Percentiles rank a stretch among this genome's conserved stretches.
Evolutionary conservation across 2,888 invertebrate species (phyloP).

Genomic region (Auanema freiburgensis): DNA sequence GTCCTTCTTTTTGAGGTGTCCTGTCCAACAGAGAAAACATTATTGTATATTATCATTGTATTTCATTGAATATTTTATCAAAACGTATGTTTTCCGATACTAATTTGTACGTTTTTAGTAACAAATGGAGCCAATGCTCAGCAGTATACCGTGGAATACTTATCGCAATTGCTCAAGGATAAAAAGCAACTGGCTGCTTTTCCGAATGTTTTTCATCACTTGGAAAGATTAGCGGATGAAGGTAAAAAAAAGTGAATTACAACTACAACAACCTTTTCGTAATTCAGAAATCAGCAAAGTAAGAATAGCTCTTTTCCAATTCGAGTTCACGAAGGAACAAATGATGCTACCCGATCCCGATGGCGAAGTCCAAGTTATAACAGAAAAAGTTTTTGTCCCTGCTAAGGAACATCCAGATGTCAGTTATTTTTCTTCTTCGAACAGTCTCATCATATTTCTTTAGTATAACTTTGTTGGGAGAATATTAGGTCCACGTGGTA

Average conservation of each 20-base stretch:
- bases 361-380: conserved; percentile 78
- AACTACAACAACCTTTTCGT: neutral
- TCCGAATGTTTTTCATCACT: conserved; percentile 98
- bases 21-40: too few relatives aligned
- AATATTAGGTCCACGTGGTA: conserved; percentile 97
- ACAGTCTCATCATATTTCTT: conserved; percentile 66
- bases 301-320: conserved; percentile 95
- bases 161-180: conserved; percentile 99
- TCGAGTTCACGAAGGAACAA: conserved; percentile 83
- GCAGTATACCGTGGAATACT: conserved; percentile 90
- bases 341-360: conserved; percentile 58
- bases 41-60: neutral
- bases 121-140: conserved; percentile 19
- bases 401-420: conserved; percentile 99
- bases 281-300: conserved; percentile 93
- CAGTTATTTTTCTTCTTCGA: conserved; percentile 68
- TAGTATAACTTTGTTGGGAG: conserved; percentile 99
- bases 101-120: neutral
- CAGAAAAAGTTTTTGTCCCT: conserved; percentile 99
- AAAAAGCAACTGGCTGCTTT: conserved; percentile 99
- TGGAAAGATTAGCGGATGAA: conserved; percentile 97
- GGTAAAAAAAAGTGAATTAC: conserved; percentile 71
- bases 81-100: too few relatives aligned
- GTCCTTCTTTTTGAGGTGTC: neutral
- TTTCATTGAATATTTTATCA: neutral